These are phyloP conservation scores for Meteorus cinctellus DNA, from an alignment of 2,888 invertebrate genomes.

Conservation along the genomic window DNA sequence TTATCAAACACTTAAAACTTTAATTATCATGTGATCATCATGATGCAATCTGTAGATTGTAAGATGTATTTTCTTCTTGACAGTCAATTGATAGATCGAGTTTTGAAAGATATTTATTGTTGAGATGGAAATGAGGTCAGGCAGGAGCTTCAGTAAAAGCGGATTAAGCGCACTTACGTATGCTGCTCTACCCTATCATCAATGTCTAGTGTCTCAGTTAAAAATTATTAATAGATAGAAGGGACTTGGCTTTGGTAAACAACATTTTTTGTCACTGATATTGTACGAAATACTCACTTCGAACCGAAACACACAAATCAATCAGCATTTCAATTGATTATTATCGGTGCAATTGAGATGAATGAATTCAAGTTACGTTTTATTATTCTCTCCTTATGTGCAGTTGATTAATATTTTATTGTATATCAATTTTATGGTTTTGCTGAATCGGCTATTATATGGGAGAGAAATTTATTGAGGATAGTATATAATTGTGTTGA, in stretches of 20 bases:
- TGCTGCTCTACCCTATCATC: constrained; percentile 4
- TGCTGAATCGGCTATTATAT: background rate
- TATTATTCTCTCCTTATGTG: background rate
- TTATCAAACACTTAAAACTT: background rate
- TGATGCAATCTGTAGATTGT: background rate
- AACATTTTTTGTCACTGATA: background rate
- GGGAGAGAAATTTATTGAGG: background rate
- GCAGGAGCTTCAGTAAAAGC: constrained; percentile 28
- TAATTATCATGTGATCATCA: background rate
- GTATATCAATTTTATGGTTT: background rate
- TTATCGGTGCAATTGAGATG: constrained; percentile 4
- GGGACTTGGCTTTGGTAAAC: constrained; percentile 27
- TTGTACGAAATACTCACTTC: background rate
- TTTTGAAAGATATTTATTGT: background rate
- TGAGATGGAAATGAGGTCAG: constrained; percentile 13
- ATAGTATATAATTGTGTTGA: background rate
- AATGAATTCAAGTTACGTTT: background rate
- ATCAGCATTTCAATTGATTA: constrained; percentile 1
- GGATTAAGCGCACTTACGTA: constrained; percentile 21
- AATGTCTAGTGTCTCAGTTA: background rate
- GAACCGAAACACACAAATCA: background rate
- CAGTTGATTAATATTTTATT: background rate
- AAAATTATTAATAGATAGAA: constrained; percentile 37
- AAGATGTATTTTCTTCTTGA: background rate
- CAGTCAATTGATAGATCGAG: background rate